phyloP scores from a whole-genome alignment of 2,888 invertebrate genomes.

The Luperina testacea region DNA sequence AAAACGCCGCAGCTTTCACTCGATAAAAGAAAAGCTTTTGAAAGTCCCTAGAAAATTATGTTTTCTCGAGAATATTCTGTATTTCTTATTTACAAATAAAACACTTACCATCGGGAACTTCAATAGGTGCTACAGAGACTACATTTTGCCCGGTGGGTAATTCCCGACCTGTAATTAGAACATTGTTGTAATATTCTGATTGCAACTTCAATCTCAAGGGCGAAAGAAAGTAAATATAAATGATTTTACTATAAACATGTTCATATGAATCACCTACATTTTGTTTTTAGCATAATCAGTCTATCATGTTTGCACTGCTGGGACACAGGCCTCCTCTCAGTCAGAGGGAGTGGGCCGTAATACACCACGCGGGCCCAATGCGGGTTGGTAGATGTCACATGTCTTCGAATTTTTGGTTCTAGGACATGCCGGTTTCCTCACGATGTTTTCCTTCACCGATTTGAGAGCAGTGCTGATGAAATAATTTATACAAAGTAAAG shows the following conservation, averaged over 20 bases:
- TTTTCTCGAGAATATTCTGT: constrained; percentile 40
- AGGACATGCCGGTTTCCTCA: neutral
- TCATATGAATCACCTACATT: constrained; percentile 14
- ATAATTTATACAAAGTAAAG: neutral
- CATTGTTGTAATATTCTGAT: constrained; percentile 66
- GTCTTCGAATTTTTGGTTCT: neutral
- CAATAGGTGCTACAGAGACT: constrained; percentile 88
- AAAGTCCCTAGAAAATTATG: neutral
- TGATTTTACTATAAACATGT: neutral
- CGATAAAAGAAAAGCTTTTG: neutral
- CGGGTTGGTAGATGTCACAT: neutral
- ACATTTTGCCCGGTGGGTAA: constrained; percentile 87
- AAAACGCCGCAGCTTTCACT: neutral
- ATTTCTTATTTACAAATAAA: constrained; percentile 54
- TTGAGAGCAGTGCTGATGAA: neutral
- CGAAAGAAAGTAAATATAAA: constrained; percentile 26
- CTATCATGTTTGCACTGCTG: neutral
- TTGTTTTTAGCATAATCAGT: constrained; percentile 5
- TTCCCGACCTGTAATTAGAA: constrained; percentile 87
- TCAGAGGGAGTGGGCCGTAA: neutral
- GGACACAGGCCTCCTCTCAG: neutral
- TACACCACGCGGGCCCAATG: neutral
- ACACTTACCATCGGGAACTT: constrained; percentile 87
- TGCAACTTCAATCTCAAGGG: constrained; percentile 31
- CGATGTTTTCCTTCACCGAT: neutral